Conservation (phyloP, 2,113 vertebrate species). For the Rhea americana region DNA sequence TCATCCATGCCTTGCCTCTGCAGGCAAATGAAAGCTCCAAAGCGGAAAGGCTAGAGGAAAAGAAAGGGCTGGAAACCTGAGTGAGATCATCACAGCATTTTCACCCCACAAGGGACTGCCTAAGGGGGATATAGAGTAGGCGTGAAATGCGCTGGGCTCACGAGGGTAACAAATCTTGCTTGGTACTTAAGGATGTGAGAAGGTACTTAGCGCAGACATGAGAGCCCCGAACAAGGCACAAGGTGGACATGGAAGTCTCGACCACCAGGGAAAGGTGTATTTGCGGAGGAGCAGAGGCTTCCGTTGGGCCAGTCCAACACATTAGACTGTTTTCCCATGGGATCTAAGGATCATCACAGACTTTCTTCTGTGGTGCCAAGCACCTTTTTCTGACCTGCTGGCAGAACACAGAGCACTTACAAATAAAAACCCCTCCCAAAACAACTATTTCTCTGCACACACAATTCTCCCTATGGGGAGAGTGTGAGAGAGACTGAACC, state of each 20-base stretch:
- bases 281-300: constrained; percentile 56
- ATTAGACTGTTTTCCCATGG: constrained; percentile 60
- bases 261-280: neutral
- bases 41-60: neutral
- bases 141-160: rapidly evolving
- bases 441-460: constrained; percentile 49
- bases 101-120: neutral
- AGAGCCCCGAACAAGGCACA: neutral
- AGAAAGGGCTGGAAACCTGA: neutral
- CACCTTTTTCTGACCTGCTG: constrained; percentile 56
- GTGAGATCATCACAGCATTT: neutral
- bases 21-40: neutral
- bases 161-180: neutral
- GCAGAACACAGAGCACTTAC: constrained; percentile 35
- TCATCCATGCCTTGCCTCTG: neutral
- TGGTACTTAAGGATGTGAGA: neutral
- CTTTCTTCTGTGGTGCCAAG: constrained; percentile 56
- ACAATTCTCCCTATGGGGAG: constrained; percentile 50
- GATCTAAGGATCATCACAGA: constrained; percentile 63
- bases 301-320: constrained; percentile 43
- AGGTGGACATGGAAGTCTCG: constrained; percentile 25
- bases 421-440: constrained; percentile 70
- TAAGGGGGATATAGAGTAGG: neutral
- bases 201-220: neutral
- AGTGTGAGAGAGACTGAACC: constrained; percentile 53